Base-by-base conservation (phyloP, 2,888 invertebrate genomes). In the Rhynchonema sp. region DNA sequence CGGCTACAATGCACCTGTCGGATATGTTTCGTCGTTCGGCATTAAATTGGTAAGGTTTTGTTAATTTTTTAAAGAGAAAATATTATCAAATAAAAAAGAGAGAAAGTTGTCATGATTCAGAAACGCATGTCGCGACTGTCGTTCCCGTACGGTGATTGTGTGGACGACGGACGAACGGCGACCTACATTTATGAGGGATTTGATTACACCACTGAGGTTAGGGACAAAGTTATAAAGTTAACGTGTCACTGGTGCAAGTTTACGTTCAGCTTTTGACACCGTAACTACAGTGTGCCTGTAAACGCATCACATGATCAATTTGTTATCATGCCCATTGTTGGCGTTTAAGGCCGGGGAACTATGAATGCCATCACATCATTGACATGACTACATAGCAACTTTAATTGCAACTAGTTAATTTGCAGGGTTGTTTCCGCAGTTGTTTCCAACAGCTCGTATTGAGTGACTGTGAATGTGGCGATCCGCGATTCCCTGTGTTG, bases 391-490 rank as follows among this genome's bases (percentile, higher is more conserved):
- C n/a, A n/a, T n/a, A n/a, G n/a, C n/a, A n/a, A n/a, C n/a, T n/a
- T n/a, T n/a, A n/a, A n/a, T n/a, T n/a, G n/a, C n/a, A n/a, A n/a
- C n/a, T n/a, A n/a, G n/a, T 25, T 30, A 30, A 2, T 1, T 62
- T 66, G 30, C 46, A 69, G 67, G 70, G 70, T 1, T 70, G 70
- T 59, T 70, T 66, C 59, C 67, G 70, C 17, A 67, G 67, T 13
- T 70, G 70, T 55, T 70, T 70, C 62, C 70, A 70, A 62, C 66
- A 69, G 30, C 56, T 67, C 1, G 67, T 70, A 9, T 60, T 70
- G 25, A 63, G 65, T 49, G 66, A 68, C 38, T 71, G 71, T 53
- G 63, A 64, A 53, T 71, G 71, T 60, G 70, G 70, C 9, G 71
- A 71, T 63, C 71, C 52, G 9, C 22, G 52, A 17, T 60, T 59